These are phyloP conservation scores for Brachionichthys hirsutus DNA, from an alignment of 2,113 vertebrate species.

Conservation along the genomic window DNA sequence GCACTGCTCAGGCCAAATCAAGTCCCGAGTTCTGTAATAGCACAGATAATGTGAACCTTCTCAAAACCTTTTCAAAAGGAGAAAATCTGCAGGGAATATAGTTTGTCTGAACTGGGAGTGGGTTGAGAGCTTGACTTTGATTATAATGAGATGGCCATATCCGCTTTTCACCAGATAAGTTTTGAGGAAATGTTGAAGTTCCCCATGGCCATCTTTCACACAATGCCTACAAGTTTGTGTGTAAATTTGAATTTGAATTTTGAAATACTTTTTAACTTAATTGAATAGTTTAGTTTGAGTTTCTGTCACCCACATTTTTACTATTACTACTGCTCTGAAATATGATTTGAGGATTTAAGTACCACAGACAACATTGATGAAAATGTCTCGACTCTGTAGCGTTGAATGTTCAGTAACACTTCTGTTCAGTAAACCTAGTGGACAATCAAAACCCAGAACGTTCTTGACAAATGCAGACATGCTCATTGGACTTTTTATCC, in stretches of 20 bases:
- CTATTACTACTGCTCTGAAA: conserved; percentile 20
- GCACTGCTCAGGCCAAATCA: conserved; percentile 21
- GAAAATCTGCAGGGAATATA: background rate
- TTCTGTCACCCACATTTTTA: conserved; percentile 28
- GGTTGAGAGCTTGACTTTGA: conserved; percentile 33
- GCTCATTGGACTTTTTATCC: background rate
- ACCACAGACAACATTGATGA: conserved; percentile 28
- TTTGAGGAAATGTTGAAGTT: conserved; percentile 38
- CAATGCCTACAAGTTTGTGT: conserved; percentile 5
- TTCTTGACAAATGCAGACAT: conserved; percentile 24
- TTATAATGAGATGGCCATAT: conserved; percentile 45
- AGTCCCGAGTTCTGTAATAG: conserved; percentile 15
- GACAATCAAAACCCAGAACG: conserved; percentile 31
- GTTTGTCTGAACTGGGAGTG: conserved; percentile 6
- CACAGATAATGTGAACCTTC: background rate
- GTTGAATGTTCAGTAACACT: conserved; percentile 29
- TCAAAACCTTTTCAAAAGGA: conserved; percentile 1
- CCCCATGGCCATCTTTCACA: conserved; percentile 25
- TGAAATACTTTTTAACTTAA: background rate
- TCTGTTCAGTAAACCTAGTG: conserved; percentile 60
- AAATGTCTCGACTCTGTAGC: conserved; percentile 23
- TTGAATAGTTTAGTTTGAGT: conserved; percentile 29
- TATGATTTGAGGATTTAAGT: conserved; percentile 35
- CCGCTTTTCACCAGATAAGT: conserved; percentile 36
- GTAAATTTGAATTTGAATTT: background rate